Percentiles rank a stretch among this genome's conserved stretches.
phyloP scores from a whole-genome alignment of 2,797 vertebrate species.

The Alca torda region DNA sequence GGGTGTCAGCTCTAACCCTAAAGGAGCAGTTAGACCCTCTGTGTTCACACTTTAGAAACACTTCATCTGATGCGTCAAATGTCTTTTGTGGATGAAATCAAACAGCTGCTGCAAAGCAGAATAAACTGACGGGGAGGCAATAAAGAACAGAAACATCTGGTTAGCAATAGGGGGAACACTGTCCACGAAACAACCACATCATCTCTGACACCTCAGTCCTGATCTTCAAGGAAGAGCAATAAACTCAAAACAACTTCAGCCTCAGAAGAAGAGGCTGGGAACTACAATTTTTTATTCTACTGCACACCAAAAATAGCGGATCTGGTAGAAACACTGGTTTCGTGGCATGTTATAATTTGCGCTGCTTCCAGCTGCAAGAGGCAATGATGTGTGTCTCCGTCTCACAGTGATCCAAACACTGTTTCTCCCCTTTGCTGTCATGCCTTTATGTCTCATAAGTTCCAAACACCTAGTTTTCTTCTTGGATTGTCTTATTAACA shows the following conservation, averaged over 20 bases:
- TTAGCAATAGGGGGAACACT: background rate
- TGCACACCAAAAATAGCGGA: background rate
- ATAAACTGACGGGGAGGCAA: background rate
- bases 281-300: background rate
- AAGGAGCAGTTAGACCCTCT: background rate
- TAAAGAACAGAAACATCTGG: background rate
- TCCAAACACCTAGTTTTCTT: background rate
- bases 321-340: background rate
- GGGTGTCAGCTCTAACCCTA: background rate
- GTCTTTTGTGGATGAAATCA: background rate
- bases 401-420: background rate
- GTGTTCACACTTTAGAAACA: background rate
- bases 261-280: background rate
- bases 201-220: background rate
- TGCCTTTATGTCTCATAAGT: background rate
- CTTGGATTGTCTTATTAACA: background rate
- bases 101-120: background rate
- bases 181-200: background rate
- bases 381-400: background rate
- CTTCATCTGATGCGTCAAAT: background rate
- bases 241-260: background rate
- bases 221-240: background rate
- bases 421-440: background rate
- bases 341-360: background rate
- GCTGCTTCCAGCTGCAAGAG: background rate